Conservation (phyloP, 1,140 invertebrate species). For the Drosophila suzukii region DNA sequence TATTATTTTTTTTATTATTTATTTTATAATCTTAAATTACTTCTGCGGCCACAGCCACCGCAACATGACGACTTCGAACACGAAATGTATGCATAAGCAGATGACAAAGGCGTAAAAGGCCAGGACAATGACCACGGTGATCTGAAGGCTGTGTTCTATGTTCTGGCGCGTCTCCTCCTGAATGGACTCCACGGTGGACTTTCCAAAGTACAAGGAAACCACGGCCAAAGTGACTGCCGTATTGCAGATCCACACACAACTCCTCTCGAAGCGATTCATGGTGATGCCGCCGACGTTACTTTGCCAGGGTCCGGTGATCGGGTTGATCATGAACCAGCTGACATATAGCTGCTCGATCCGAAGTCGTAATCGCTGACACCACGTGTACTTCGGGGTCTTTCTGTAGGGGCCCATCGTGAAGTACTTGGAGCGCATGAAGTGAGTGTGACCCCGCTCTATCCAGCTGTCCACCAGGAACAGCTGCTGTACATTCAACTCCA, state of each 20-base stretch:
- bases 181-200: not conserved
- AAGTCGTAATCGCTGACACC: slow-evolving; percentile 11
- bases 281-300: not conserved
- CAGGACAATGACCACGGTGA: not conserved
- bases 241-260: slow-evolving; percentile 30
- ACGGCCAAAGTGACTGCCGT: slow-evolving; percentile 5
- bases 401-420: not conserved
- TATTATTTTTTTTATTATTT: not conserved
- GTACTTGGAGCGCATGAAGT: slow-evolving; percentile 21
- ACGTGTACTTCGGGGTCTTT: not conserved
- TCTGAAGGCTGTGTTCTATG: not conserved
- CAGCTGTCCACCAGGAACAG: slow-evolving; percentile 30
- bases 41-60: not conserved
- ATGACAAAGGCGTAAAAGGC: not conserved
- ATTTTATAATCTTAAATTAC: not conserved
- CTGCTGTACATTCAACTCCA: slow-evolving; percentile 7
- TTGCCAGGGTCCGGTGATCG: slow-evolving; percentile 34
- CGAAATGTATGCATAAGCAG: slow-evolving; percentile 2
- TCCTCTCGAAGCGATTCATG: slow-evolving; percentile 31
- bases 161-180: not conserved
- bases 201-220: slow-evolving; percentile 5
- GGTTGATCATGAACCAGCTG: slow-evolving; percentile 24
- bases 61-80: slow-evolving; percentile 28
- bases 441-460: slow-evolving; percentile 14
- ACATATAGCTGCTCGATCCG: slow-evolving; percentile 1